Evolutionary conservation across 2,888 invertebrate genomes (phyloP).

Genomic region (Lymantria monacha): DNA sequence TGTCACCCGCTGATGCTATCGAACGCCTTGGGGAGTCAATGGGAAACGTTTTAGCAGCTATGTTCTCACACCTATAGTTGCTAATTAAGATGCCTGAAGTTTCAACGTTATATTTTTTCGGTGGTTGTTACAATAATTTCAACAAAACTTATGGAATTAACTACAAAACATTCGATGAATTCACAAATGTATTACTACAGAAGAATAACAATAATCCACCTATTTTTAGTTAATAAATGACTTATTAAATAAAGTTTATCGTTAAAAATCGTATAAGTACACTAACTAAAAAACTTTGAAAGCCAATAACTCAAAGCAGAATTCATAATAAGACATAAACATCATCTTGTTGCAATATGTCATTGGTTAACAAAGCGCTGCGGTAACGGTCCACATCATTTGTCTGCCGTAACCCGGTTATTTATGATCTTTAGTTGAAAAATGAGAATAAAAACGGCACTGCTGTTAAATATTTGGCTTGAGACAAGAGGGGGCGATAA

Average conservation of each 20-base stretch:
- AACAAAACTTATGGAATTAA: neutral
- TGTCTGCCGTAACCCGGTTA: constrained; percentile 73
- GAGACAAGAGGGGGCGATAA: constrained; percentile 82
- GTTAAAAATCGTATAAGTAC: neutral
- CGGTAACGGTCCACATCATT: constrained; percentile 78
- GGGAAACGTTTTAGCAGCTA: constrained; percentile 65
- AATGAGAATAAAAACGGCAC: constrained; percentile 74
- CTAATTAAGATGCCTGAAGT: constrained; percentile 28
- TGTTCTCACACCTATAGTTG: constrained; percentile 74
- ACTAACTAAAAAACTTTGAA: constrained; percentile 38
- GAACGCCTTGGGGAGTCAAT: constrained; percentile 71
- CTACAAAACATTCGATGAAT: constrained; percentile 9
- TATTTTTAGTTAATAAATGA: constrained; percentile 13
- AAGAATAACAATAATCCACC: too few species aligned
- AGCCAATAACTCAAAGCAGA: constrained; percentile 56
- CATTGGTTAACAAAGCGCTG: constrained; percentile 70
- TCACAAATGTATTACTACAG: neutral
- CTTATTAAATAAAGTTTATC: constrained; percentile 2
- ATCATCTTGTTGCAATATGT: constrained; percentile 75
- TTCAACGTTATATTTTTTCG: neutral
- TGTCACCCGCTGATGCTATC: constrained; percentile 79
- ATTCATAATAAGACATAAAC: constrained; percentile 79
- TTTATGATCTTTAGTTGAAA: constrained; percentile 76
- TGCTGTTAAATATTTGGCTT: constrained; percentile 81
- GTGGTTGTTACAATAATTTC: neutral